Base-by-base conservation (phyloP, 2,113 vertebrate species). In the Stictonetta naevosa region DNA sequence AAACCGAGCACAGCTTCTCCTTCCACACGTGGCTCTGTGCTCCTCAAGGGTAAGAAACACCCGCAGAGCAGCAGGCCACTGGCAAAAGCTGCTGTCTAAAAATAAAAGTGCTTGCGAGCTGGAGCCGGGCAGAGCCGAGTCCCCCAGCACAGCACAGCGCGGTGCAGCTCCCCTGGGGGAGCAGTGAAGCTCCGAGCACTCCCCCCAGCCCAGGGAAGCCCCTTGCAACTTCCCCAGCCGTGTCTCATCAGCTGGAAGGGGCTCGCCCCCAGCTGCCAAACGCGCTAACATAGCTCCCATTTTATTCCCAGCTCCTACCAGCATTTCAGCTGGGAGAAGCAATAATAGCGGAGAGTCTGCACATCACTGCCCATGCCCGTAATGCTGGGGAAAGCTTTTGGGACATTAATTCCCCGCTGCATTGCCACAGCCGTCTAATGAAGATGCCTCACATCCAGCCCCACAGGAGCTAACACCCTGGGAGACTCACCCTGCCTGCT, bases 281-380 rank as follows among this genome's bases (percentile, higher is more conserved):
- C 5, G 40, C 56, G 92, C 69, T 64, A 46, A 36, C 86, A 12
- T 0, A 16, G 86, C 78, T 76, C 52, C 56, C 22, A 2, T 72
- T 60, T 40, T 33, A 48, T 34, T 52, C 73, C 83, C 52, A 8
- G 66, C 53, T 71, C 59, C 72, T 21, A 10, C 4, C 33, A 28
- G 60, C 3, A 13, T 20, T 88, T 50, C 42, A 52, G 21, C 72
- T 13, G 19, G 76, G 40, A 63, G 66, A 52, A 62, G 52, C 86
- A 80, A 52, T 21, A 82, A 59, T 0, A 69, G 86, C 82, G 63
- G 77, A 18, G 63, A 22, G 3, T 5, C 60, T 29, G 31, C 82
- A 4, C 55, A 2, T 7, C 5, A 1, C 33, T 3, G 0, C 5
- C 1, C 3, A 71, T 40, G 38, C 38, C 31, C 14, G 23, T 28